Evolutionary conservation across 2,113 vertebrate species (phyloP), one percentile per base, ranked within the genome.

Genomic region (Illadopsis cleaveri): DNA sequence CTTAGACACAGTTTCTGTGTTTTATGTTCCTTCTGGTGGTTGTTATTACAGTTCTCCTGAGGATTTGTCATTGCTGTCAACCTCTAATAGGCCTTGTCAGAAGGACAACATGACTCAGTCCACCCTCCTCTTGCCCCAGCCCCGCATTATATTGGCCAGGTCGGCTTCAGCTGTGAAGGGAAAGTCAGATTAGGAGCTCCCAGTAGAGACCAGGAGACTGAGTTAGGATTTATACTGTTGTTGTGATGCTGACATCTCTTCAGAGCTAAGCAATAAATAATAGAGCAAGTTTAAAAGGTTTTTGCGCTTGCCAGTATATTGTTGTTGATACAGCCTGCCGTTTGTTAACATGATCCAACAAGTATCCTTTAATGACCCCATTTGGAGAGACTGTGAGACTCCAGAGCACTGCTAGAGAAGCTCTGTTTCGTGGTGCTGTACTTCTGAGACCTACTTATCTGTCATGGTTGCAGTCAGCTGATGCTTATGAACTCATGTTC

Each of bases 301-400:
- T 93, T 82, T 91, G 53, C 82, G 85, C 90, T 93, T 88, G 71
- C 62, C 75, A 50, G 58, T 73, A 14, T 85, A 85, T 82, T 91
- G 68, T 79, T 94, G 75, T 94, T 85, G 84, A 68, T 93, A 37
- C 14, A 64, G 62, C 61, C 53, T 84, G 66, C 61, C 10, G 0
- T 66, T 94, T 72, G 70, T 93, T 96, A 82, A 65, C 27, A 4
- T 17, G 54, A 66, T 72, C 62, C 79, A 85, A 37, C 35, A 78
- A 90, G 76, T 92, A 53, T 88, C 91, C 83, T 94, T 66, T 81
- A 86, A 66, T 47, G 60, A 82, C 64, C 85, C 68, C 20, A 0
- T 82, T 11, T 82, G 80, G 68, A 89, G 82, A 90, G 62, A 30
- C 80, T 65, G 44, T 38, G 62, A 45, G 76, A 15, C 82, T 87